These are phyloP conservation scores for Cyrtodaria siliqua DNA, from an alignment of 2,888 invertebrate genomes.

Conservation along the genomic window DNA sequence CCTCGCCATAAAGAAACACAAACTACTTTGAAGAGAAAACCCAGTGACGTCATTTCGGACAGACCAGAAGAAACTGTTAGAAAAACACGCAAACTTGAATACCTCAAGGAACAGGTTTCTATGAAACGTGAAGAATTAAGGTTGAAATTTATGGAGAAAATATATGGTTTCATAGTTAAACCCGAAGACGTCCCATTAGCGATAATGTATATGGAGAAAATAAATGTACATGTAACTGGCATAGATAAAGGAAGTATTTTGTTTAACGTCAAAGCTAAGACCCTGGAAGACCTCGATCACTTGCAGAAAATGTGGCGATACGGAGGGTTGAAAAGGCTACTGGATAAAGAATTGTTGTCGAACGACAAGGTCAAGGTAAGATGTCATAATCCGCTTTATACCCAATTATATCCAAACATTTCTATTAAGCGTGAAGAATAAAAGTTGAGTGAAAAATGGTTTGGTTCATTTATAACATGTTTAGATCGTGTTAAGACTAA, in stretches of 20 bases:
- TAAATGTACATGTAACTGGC: neutral
- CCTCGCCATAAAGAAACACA: neutral
- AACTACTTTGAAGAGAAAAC: too few relatives aligned
- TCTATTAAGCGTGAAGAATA: too few relatives aligned
- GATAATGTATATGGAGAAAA: constrained; percentile 7
- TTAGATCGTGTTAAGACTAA: too few relatives aligned
- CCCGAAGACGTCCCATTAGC: constrained; percentile 14
- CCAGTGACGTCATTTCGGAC: too few relatives aligned
- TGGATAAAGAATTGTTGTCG: constrained; percentile 15
- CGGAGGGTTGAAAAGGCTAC: constrained; percentile 11
- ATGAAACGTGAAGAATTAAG: constrained; percentile 8
- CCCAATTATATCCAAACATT: too few relatives aligned
- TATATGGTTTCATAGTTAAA: neutral
- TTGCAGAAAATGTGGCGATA: constrained; percentile 17
- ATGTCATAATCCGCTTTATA: too few relatives aligned
- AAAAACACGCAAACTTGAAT: too few relatives aligned
- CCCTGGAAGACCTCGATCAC: constrained; percentile 1
- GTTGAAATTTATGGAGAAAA: constrained; percentile 9
- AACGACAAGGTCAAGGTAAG: constrained; percentile 11
- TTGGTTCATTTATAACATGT: too few relatives aligned
- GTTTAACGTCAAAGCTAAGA: constrained; percentile 6
- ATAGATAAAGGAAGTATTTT: constrained; percentile 3
- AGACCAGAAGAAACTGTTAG: too few relatives aligned
- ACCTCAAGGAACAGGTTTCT: too few relatives aligned
- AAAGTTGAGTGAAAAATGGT: too few relatives aligned